Percentiles rank a stretch among this genome's conserved stretches.
Conservation (phyloP, 2,797 vertebrate species). For the Natrix natrix region DNA sequence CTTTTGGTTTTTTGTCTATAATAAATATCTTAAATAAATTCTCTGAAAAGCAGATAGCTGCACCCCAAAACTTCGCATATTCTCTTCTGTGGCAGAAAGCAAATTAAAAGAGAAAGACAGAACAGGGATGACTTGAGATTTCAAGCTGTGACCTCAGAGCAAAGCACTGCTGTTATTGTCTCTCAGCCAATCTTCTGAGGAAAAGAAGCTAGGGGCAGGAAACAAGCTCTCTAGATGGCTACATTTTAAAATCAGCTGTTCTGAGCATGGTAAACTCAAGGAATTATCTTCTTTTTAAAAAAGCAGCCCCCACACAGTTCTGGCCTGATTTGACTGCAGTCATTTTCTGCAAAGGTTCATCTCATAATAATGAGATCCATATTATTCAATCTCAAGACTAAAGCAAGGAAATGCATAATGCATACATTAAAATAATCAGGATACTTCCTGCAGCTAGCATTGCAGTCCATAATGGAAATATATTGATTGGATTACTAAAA, state of each 20-base stretch:
- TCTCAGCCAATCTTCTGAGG: slow-evolving; percentile 66
- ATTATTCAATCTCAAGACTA: slow-evolving; percentile 68
- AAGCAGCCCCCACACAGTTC: slow-evolving; percentile 60
- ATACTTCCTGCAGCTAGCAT: slow-evolving; percentile 71
- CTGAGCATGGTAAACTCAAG: slow-evolving; percentile 53
- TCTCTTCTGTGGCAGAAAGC: slow-evolving; percentile 76
- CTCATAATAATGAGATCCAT: slow-evolving; percentile 70
- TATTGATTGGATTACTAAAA: slow-evolving; percentile 75
- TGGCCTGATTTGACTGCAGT: slow-evolving; percentile 74
- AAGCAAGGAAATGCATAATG: slow-evolving; percentile 79
- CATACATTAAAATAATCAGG: slow-evolving; percentile 74
- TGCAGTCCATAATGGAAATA: slow-evolving; percentile 72
- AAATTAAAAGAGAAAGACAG: slow-evolving; percentile 66
- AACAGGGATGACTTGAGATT: slow-evolving; percentile 67
- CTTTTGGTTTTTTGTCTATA: slow-evolving; percentile 49
- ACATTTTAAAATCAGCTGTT: slow-evolving; percentile 70
- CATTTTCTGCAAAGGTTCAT: slow-evolving; percentile 72
- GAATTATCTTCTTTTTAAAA: slow-evolving; percentile 69
- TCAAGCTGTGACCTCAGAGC: slow-evolving; percentile 83
- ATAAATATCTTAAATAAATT: slow-evolving; percentile 59
- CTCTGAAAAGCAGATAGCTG: slow-evolving; percentile 52
- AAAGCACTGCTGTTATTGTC: slow-evolving; percentile 68
- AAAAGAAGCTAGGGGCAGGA: slow-evolving; percentile 71
- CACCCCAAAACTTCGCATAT: slow-evolving; percentile 66
- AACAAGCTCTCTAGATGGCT: slow-evolving; percentile 59